Conservation (phyloP, 2,888 invertebrate species). For the Tipula lateralis region DNA sequence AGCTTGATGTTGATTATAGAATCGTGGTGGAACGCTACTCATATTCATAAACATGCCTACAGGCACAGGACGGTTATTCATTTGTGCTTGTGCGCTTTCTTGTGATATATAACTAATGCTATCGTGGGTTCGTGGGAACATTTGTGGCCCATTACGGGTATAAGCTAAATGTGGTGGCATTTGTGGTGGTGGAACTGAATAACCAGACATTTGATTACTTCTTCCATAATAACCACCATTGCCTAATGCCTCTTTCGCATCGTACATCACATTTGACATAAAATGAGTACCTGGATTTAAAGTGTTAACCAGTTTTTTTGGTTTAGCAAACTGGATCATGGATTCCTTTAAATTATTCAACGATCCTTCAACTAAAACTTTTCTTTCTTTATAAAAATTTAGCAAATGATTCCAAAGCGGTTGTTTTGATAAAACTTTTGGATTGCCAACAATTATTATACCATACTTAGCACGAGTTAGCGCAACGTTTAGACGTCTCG, state of each 20-base stretch:
- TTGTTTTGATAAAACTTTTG: slow-evolving; percentile 97
- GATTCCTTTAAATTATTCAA: slow-evolving; percentile 95
- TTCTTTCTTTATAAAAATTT: slow-evolving; percentile 95
- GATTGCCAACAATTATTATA: slow-evolving; percentile 97
- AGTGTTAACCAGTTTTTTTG: slow-evolving; percentile 89
- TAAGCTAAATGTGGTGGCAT: slow-evolving; percentile 6
- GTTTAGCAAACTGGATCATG: slow-evolving; percentile 94
- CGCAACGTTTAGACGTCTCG: slow-evolving; percentile 94
- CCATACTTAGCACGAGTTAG: slow-evolving; percentile 96
- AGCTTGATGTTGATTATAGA: slow-evolving; percentile 70
- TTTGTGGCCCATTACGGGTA: slow-evolving; percentile 30
- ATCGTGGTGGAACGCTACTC: slow-evolving; percentile 70
- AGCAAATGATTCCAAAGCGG: slow-evolving; percentile 97
- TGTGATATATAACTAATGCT: slow-evolving; percentile 90
- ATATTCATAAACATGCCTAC: slow-evolving; percentile 93
- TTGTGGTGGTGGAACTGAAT: slow-evolving; percentile 29
- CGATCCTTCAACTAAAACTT: slow-evolving; percentile 90
- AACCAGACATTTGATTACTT: slow-evolving; percentile 48
- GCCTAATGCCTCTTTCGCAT: slow-evolving; percentile 90
- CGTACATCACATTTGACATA: slow-evolving; percentile 96
- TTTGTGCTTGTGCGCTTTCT: slow-evolving; percentile 67
- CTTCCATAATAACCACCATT: slow-evolving; percentile 92
- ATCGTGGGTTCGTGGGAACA: slow-evolving; percentile 70
- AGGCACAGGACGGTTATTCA: slow-evolving; percentile 83
- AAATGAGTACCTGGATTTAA: slow-evolving; percentile 95